These are phyloP conservation scores for Pentalonia nigronervosa DNA, from an alignment of 1,140 invertebrate genomes.

Conservation along the genomic window DNA sequence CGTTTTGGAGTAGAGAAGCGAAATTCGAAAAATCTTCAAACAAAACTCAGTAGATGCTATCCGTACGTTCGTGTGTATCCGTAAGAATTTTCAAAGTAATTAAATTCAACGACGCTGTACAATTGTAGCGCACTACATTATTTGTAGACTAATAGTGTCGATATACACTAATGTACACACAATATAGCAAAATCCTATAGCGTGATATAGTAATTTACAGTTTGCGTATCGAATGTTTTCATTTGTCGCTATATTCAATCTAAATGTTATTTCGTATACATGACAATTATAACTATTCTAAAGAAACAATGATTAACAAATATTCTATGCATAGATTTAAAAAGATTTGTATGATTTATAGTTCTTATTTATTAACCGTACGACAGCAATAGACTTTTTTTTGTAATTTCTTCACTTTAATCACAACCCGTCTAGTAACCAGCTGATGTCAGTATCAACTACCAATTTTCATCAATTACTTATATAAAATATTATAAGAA, in stretches of 20 bases:
- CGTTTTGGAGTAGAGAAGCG: not conserved
- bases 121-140: not conserved
- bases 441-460: too few species aligned
- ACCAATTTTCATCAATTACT: too few species aligned
- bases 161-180: not conserved
- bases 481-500: too few species aligned
- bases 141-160: not conserved
- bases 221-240: not conserved
- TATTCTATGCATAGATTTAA: not conserved
- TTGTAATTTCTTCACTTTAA: not conserved
- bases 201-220: not conserved
- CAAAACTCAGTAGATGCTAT: not conserved
- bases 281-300: not conserved
- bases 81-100: not conserved
- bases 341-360: not conserved
- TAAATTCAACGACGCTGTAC: not conserved
- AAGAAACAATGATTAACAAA: too few species aligned
- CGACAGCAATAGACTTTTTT: not conserved
- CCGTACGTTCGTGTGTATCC: not conserved
- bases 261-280: not conserved
- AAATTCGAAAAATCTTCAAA: slow-evolving; percentile 9
- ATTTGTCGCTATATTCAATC: not conserved
- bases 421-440: not conserved
- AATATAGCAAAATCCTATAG: not conserved
- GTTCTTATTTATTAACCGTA: not conserved